Base-by-base conservation (phyloP, 2,888 invertebrate species). In the Bellardia pandia region DNA sequence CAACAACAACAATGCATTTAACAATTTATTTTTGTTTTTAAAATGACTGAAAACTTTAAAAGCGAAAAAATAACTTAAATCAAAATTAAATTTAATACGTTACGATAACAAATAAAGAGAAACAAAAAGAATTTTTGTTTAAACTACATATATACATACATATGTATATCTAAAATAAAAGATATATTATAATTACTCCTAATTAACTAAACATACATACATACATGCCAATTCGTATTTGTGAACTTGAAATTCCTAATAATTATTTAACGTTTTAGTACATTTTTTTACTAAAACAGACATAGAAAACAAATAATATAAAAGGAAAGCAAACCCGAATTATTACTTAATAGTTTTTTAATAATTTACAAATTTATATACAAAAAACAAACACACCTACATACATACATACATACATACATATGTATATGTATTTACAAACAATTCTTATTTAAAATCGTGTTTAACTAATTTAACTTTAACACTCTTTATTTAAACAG, bases 231-330 rank as follows among this genome's bases (percentile, higher is more conserved):
- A 85, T 85, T 80, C 56, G 62, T 85, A 80, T 62, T 37, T 56
- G 79, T 80, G 48, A 85, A 75, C 85, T 37, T 69, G 64, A 62
- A 80, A 85, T 80, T 85, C 85, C 79, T 85, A 85, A 80, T 66
- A 80, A 77, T 78, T 62, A 75, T 77, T 56, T 64, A 69, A 56
- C n/a, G n/a, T 68, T 68, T 40, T 62, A 69, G 62, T 71, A 60
- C 16, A 53, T 64, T 74, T 72, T 58, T 69, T 60, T 79, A 53
- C 42, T 62, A 74, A 64, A 74, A 14, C 42, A 23, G 14, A 33
- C 9, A 60, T 14, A 30, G 14, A 76, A 16, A 14, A 4, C 5
- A 76, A 9, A 53, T n/a, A 69, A 16, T 8, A 37, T 11, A 45
- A n/a, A 14, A 37, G 0, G 5, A 9, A 75, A 62, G 40, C 33